Conservation (phyloP, 2,113 vertebrate species). For the Pipa parva region DNA sequence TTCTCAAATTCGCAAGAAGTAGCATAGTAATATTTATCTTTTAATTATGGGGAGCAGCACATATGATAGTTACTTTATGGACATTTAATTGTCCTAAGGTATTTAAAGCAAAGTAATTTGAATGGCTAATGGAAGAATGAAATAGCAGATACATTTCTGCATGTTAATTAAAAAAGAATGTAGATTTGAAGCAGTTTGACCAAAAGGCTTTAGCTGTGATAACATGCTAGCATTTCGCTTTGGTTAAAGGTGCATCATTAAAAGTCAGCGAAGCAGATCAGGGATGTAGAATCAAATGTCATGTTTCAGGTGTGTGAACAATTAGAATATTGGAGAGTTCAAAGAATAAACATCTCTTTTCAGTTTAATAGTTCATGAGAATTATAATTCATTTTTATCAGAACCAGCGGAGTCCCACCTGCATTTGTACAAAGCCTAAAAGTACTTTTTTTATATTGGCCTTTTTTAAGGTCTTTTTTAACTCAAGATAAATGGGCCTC, state of each 20-base stretch:
- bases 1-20: conserved; percentile 66
- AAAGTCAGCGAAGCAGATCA: neutral
- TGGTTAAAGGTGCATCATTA: neutral
- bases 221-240: conserved; percentile 43
- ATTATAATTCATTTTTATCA: too few species aligned
- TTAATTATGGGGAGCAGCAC: conserved; percentile 73
- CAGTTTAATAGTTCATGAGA: too few species aligned
- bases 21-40: conserved; percentile 81
- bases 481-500: too few species aligned
- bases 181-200: conserved; percentile 49
- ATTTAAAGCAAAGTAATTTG: conserved; percentile 80
- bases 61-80: conserved; percentile 79
- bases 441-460: too few species aligned
- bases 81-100: conserved; percentile 71
- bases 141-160: conserved; percentile 58
- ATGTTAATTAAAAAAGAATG: conserved; percentile 44
- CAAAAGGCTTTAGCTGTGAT: conserved; percentile 55
- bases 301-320: neutral
- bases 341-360: too few species aligned
- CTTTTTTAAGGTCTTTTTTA: too few species aligned
- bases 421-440: too few species aligned
- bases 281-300: too few species aligned
- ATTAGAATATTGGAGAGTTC: neutral
- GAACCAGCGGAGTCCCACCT: too few species aligned
- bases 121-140: conserved; percentile 61